These are phyloP conservation scores for Gnathonemus echidnorhynchus DNA, from an alignment of 2,113 vertebrate species.

Conservation along the genomic window DNA sequence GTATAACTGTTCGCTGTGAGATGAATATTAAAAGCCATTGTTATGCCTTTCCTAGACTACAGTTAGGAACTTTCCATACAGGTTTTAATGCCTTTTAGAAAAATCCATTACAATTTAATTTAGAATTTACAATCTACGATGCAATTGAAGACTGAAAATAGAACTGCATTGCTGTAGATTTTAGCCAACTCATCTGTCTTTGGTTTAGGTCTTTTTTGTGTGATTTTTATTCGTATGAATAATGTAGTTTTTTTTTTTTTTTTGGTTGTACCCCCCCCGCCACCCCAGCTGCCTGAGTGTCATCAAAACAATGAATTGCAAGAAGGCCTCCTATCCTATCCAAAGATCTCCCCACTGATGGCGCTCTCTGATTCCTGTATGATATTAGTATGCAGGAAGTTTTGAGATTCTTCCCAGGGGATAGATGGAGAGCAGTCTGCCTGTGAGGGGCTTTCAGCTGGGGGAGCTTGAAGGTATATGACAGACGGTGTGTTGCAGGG, in stretches of 20 bases:
- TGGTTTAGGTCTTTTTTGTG: neutral
- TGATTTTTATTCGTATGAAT: neutral
- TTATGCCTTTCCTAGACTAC: neutral
- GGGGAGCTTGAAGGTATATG: neutral
- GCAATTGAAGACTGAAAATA: neutral
- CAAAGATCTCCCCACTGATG: neutral
- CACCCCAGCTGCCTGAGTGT: neutral
- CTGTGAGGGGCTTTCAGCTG: neutral
- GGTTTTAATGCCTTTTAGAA: neutral
- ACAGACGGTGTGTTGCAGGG: neutral
- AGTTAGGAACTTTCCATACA: neutral
- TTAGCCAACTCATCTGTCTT: neutral
- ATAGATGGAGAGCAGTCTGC: neutral
- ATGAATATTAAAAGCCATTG: neutral
- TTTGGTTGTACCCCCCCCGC: neutral
- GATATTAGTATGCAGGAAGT: conserved; percentile 5
- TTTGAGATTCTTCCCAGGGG: neutral
- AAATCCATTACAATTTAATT: neutral
- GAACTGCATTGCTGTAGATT: neutral
- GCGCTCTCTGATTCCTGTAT: neutral
- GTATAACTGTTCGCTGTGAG: no score
- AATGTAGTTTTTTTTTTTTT: neutral
- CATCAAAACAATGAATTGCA: neutral
- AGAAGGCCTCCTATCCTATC: neutral
- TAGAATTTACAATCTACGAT: neutral